Percentiles rank a stretch among this genome's conserved stretches.
Evolutionary conservation across 2,888 invertebrate genomes (phyloP).

Genomic region (Amiota mariae): DNA sequence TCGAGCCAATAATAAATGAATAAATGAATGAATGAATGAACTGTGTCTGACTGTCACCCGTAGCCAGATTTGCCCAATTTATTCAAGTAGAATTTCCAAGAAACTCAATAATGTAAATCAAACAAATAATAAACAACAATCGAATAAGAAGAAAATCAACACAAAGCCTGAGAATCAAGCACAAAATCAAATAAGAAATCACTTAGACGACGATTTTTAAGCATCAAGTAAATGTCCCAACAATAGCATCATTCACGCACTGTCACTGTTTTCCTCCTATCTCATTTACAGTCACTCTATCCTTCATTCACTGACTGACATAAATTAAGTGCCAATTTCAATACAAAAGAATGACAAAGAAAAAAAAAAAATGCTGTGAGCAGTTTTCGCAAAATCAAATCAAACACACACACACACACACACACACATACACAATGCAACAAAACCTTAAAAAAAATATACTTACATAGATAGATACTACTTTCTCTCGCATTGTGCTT

Average conservation of each 20-base stretch:
- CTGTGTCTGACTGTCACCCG: too few species aligned
- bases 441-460: neutral
- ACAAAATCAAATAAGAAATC: constrained; percentile 3
- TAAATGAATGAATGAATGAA: too few species aligned
- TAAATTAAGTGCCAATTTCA: constrained; percentile 60
- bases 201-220: constrained; percentile 6
- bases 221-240: constrained; percentile 3
- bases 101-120: constrained; percentile 15
- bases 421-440: constrained; percentile 16
- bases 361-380: too few species aligned
- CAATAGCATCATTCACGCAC: constrained; percentile 4
- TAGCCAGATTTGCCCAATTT: too few species aligned
- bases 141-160: too few species aligned
- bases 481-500: neutral
- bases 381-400: constrained; percentile 39
- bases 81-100: too few species aligned
- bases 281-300: neutral
- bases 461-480: neutral
- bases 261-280: neutral
- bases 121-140: neutral
- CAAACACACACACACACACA: constrained; percentile 27
- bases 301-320: constrained; percentile 32
- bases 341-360: constrained; percentile 35
- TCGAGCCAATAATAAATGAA: too few species aligned
- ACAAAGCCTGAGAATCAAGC: neutral